These are phyloP conservation scores for Strigamia transsilvanica DNA, from an alignment of 2,888 invertebrate genomes.

Conservation along the genomic window DNA sequence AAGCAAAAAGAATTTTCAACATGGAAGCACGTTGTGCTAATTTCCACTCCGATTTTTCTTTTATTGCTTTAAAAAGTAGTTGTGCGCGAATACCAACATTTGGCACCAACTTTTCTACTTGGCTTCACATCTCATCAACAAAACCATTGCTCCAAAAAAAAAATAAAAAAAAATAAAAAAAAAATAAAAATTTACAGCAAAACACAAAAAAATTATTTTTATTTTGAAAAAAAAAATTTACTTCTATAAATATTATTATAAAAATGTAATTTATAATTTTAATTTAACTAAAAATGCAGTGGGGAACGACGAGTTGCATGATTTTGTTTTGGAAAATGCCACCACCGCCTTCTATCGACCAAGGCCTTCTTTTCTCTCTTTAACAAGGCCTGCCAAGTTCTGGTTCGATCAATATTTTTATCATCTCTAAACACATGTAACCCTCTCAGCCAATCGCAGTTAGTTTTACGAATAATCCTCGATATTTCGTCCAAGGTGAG, in stretches of 20 bases:
- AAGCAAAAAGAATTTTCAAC: neutral
- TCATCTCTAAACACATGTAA: conserved; percentile 44
- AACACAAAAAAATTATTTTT: too few relatives aligned
- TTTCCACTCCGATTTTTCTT: neutral
- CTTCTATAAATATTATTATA: too few relatives aligned
- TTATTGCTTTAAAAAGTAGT: conserved; percentile 15
- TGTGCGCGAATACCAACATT: conserved; percentile 24
- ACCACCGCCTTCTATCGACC: neutral
- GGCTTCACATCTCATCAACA: conserved; percentile 30
- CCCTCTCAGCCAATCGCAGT: conserved; percentile 49
- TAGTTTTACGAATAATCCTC: conserved; percentile 31
- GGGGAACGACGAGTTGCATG: neutral
- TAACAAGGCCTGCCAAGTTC: conserved; percentile 26
- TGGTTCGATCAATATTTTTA: conserved; percentile 48
- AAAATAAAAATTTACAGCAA: too few relatives aligned
- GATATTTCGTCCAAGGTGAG: neutral
- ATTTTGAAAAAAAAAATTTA: too few relatives aligned
- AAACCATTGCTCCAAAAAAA: neutral
- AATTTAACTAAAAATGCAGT: neutral
- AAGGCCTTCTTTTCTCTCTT: conserved; percentile 16
- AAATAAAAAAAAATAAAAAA: too few relatives aligned
- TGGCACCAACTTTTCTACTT: conserved; percentile 5
- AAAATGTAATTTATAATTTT: conserved; percentile 1
- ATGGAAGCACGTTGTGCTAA: conserved; percentile 1
- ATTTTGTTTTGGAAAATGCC: conserved; percentile 12